Evolutionary conservation across 2,113 vertebrate genomes (phyloP).

Genomic region (Sinocyclocheilus anshuiensis): DNA sequence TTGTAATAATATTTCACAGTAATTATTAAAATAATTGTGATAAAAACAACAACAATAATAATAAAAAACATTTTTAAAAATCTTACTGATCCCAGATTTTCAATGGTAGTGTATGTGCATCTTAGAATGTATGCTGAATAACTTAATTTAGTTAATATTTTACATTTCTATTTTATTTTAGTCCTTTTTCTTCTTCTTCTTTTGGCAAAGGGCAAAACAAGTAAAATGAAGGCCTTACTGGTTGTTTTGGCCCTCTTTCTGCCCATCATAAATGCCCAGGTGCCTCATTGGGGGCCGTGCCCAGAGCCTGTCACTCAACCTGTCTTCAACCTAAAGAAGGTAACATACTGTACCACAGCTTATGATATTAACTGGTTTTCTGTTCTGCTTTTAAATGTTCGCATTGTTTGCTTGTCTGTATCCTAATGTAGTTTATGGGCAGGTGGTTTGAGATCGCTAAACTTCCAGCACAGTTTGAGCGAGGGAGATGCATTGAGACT

Average conservation of each 20-base stretch:
- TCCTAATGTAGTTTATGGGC: conserved; percentile 74
- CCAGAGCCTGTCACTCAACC: conserved; percentile 82
- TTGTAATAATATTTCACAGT: no score
- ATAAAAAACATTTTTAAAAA: no score
- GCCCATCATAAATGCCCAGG: conserved; percentile 73
- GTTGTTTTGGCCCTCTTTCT: conserved; percentile 59
- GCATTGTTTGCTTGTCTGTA: conserved; percentile 45
- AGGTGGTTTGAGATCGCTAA: conserved; percentile 79
- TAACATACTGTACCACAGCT: conserved; percentile 54
- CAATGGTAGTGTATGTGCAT: background rate
- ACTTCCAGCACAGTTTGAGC: conserved; percentile 77
- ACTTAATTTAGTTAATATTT: background rate
- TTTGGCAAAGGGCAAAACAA: background rate
- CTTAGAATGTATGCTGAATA: background rate
- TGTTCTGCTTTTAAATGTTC: background rate
- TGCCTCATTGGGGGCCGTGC: conserved; percentile 83
- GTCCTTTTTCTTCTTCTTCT: background rate
- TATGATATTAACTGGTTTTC: background rate
- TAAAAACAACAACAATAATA: no score
- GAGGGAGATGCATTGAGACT: conserved; percentile 76
- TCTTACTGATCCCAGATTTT: background rate
- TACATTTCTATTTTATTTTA: background rate
- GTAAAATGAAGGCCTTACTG: conserved; percentile 62
- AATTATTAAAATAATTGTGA: no score
- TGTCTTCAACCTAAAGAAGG: conserved; percentile 82